These are phyloP conservation scores for Epinotia ramella DNA, from an alignment of 2,888 invertebrate genomes.

Conservation along the genomic window DNA sequence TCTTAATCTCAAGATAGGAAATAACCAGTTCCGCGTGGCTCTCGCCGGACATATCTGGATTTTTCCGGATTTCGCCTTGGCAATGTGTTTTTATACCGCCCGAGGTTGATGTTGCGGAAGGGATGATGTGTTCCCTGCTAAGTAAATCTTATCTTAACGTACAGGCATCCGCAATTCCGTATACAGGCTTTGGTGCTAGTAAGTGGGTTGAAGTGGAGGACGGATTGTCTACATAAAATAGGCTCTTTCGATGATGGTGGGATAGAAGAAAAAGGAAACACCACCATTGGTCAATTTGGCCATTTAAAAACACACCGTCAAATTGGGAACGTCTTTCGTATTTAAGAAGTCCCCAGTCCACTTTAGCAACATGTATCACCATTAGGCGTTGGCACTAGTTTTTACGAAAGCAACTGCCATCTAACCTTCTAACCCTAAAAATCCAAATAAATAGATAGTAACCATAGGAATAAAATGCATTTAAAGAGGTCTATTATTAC, in stretches of 20 bases:
- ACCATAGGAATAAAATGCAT: neutral
- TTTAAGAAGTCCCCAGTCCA: too few species aligned
- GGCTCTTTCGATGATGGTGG: neutral
- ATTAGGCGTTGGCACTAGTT: too few species aligned
- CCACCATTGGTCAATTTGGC: too few species aligned
- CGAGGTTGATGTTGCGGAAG: constrained; percentile 66
- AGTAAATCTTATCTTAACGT: constrained; percentile 43
- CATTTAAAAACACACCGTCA: too few species aligned
- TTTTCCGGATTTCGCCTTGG: constrained; percentile 65
- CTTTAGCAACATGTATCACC: too few species aligned
- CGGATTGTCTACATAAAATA: neutral
- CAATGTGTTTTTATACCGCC: constrained; percentile 56
- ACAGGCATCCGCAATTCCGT: constrained; percentile 27
- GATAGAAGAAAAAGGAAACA: too few species aligned
- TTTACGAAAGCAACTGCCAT: too few species aligned
- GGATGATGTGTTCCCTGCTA: constrained; percentile 49
- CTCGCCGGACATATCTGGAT: constrained; percentile 66
- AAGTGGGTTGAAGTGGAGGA: constrained; percentile 26
- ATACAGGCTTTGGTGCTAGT: constrained; percentile 4
- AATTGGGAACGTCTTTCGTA: too few species aligned
- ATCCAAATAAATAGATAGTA: neutral
- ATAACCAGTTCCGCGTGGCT: constrained; percentile 69
- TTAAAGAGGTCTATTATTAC: neutral
- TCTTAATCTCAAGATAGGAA: constrained; percentile 69
- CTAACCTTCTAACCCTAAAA: too few species aligned